Evolutionary conservation across 2,113 vertebrate genomes (phyloP), one percentile per base, ranked within the genome.

Genomic region (Varanus salvator): DNA sequence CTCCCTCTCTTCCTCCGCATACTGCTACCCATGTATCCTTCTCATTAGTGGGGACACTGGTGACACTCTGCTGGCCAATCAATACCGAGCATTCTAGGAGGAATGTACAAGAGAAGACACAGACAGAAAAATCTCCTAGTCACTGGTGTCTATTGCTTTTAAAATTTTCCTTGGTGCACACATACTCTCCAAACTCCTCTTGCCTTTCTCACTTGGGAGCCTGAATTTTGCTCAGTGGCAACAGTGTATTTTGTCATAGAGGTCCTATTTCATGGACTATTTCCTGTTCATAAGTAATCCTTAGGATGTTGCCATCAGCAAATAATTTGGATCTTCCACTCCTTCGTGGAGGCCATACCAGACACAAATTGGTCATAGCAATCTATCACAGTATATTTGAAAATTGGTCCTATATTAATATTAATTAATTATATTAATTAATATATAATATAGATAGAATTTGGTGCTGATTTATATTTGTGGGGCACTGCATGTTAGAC

Each of bases 21-120:
- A 91, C 88, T 92, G 85, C 89, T 90, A 90, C 88, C 87, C 93
- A 88, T 89, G 75, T 66, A 88, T 52, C 69, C 68, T 82, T 87
- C 78, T 93, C 92, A 92, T 90, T 95, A 93, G 93, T 93, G 80
- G 84, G 94, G 93, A 92, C 91, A 89, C 80, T 91, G 91, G 95
- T 93, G 90, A 93, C 94, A 93, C 93, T 92, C 94, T 94, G 90
- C 89, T 60, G 96, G 86, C 80, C 82, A 91, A 95, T 94, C 95
- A 86, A 93, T 90, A 94, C 90, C 87, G 84, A 89, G 89, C 92
- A 89, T 91, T 93, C 44, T 77, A 31, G 86, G 72, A 21, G 23
- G 90, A 86, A 84, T 0, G 0, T 84, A 54, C 44, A 86, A 86
- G 29, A 34, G 76, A 88, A 88, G 50, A 38, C 74, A 85, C 31